These are phyloP conservation scores for Sebastes paucispinis DNA, from an alignment of 2,797 vertebrate species.

Conservation along the genomic window DNA sequence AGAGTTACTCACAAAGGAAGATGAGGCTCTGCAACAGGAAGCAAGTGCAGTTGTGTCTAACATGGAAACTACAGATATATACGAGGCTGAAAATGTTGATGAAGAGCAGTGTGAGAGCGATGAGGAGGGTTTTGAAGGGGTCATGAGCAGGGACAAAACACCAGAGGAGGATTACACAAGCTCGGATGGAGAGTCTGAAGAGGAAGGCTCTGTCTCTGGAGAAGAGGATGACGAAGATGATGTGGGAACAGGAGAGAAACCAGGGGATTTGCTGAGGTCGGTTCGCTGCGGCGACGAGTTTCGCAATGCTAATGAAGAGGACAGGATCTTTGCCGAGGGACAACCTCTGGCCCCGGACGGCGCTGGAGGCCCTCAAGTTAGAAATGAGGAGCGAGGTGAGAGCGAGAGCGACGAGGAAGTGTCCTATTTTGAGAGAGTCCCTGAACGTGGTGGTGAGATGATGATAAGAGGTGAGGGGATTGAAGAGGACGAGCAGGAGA, in stretches of 20 bases:
- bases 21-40: conserved; percentile 55
- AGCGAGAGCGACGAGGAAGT: conserved; percentile 43
- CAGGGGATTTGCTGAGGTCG: conserved; percentile 34
- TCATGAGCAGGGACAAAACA: not conserved
- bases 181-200: conserved; percentile 48
- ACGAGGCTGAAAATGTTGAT: conserved; percentile 10
- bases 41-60: conserved; percentile 27
- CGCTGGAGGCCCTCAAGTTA: conserved; percentile 48
- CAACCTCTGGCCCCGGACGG: conserved; percentile 45
- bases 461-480: conserved; percentile 33
- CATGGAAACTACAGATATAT: conserved; percentile 16
- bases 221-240: conserved; percentile 40
- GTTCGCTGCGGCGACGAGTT: not conserved
- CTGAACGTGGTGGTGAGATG: conserved; percentile 26
- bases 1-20: conserved; percentile 31
- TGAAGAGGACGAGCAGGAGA: conserved; percentile 29
- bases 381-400: conserved; percentile 54
- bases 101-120: not conserved
- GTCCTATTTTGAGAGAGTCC: conserved; percentile 58
- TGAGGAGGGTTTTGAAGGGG: conserved; percentile 17
- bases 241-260: conserved; percentile 1
- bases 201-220: conserved; percentile 24
- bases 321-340: conserved; percentile 50
- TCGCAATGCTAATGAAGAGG: conserved; percentile 44
- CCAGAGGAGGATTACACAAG: conserved; percentile 46